Evolutionary conservation across 2,797 vertebrate species (phyloP), one percentile per base, ranked within the genome.

Genomic region (Hydrocynus forskahlii): DNA sequence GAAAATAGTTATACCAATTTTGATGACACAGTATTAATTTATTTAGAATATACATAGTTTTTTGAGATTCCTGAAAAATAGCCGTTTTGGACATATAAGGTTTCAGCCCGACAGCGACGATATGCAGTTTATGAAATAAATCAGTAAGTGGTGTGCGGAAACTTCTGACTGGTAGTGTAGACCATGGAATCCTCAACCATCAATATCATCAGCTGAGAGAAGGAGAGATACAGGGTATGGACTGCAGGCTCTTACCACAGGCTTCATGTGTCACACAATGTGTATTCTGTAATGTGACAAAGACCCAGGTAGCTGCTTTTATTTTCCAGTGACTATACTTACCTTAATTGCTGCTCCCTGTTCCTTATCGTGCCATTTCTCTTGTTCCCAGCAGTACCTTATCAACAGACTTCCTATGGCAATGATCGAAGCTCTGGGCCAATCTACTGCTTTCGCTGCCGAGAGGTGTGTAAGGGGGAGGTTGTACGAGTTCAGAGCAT

Each of bases 401-500:
- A 95, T 90, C 95, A 95, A 76, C 95, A 95, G 85, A 96, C 92
- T 86, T 94, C 94, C 45, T 93, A 94, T 71, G 94, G 73, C 59
- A 79, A 92, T 0, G 92, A 95, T 21, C 93, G 92, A 85, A 89
- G 94, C 90, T 92, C 96, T 73, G 94, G 87, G 16, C 90, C 95
- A 76, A 99, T 99, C 92, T 96, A 96, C 78, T 99, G 98, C 92
- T 97, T 97, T 88, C 95, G 97, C 72, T 99, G 98, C 0, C 94
- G 97, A 84, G 97, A 97, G 86, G 92, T 94, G 62, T 99, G 98
- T 92, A 98, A 98, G 92, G 98, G 98, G 13, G 98, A 99, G 90
- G 98, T 99, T 86, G 97, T 99, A 19, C 96, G 98, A 0, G 98
- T 99, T 78, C 97, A 99, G 89, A 96, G 95, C 71, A 96, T 95